phyloP scores from a whole-genome alignment of 2,888 invertebrate species.

The Ditylenchus weischeri region DNA sequence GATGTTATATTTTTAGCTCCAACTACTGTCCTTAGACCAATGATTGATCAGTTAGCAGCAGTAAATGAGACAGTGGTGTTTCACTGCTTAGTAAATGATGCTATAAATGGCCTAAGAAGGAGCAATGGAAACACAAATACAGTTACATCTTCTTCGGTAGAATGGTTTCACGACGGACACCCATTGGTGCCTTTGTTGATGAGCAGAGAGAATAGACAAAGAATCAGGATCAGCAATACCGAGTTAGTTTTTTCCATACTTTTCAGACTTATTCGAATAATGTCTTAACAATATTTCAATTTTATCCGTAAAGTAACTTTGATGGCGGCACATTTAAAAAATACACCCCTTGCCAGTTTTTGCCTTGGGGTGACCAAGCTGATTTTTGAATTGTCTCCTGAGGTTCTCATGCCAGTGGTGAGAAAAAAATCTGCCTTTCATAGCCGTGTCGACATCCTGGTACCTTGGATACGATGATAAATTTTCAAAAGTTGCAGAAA shows the following conservation, averaged over 20 bases:
- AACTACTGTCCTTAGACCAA: constrained; percentile 43
- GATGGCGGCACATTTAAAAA: too few relatives aligned
- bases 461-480: too few relatives aligned
- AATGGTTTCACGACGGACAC: constrained; percentile 39
- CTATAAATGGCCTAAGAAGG: not conserved
- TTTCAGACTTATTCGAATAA: not conserved
- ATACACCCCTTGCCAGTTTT: too few relatives aligned
- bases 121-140: constrained; percentile 1
- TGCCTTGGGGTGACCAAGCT: too few relatives aligned
- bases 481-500: too few relatives aligned
- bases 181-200: constrained; percentile 48
- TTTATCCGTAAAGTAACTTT: too few relatives aligned
- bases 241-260: constrained; percentile 20
- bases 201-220: constrained; percentile 41
- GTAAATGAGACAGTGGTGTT: constrained; percentile 37
- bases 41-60: constrained; percentile 42
- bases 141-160: constrained; percentile 10
- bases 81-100: constrained; percentile 35
- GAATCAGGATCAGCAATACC: constrained; percentile 40
- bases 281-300: too few relatives aligned
- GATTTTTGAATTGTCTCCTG: too few relatives aligned
- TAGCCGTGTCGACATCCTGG: too few relatives aligned
- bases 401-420: too few relatives aligned
- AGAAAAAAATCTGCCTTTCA: too few relatives aligned
- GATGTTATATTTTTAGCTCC: constrained; percentile 33